These are phyloP conservation scores for Eurytoma californica DNA, from an alignment of 2,888 invertebrate genomes.

Conservation along the genomic window DNA sequence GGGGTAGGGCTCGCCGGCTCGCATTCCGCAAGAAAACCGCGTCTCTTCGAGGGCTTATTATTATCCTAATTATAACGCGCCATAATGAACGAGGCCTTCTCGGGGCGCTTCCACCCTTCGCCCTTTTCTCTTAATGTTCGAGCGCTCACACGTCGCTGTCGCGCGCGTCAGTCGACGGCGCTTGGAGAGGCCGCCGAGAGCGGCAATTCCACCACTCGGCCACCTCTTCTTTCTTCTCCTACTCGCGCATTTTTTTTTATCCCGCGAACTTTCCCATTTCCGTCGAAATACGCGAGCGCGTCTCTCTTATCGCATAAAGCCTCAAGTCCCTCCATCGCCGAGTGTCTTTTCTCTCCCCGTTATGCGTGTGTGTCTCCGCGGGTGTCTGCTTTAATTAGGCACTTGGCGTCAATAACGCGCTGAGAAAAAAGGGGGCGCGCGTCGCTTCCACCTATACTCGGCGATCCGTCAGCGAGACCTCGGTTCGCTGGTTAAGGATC, in stretches of 20 bases:
- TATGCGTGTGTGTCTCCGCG: slow-evolving; percentile 69
- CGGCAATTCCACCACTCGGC: slow-evolving; percentile 73
- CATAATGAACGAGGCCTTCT: slow-evolving; percentile 70
- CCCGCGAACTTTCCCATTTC: slow-evolving; percentile 63
- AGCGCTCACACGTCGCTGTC: slow-evolving; percentile 51
- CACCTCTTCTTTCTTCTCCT: slow-evolving; percentile 69
- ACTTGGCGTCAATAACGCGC: slow-evolving; percentile 66
- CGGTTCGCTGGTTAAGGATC: slow-evolving; percentile 74
- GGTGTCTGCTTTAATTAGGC: slow-evolving; percentile 77
- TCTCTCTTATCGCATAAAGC: slow-evolving; percentile 60
- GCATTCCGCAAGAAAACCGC: slow-evolving; percentile 68
- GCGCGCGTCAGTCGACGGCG: slow-evolving; percentile 58
- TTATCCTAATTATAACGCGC: slow-evolving; percentile 75
- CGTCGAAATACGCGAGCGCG: slow-evolving; percentile 39
- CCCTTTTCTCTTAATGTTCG: slow-evolving; percentile 49
- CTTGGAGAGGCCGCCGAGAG: slow-evolving; percentile 71
- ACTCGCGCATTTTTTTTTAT: slow-evolving; percentile 62
- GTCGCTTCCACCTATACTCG: slow-evolving; percentile 65
- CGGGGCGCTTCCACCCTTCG: slow-evolving; percentile 60
- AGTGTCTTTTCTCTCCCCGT: background rate
- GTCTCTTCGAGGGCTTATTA: slow-evolving; percentile 71
- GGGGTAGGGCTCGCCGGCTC: slow-evolving; percentile 60
- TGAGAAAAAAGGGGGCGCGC: slow-evolving; percentile 17
- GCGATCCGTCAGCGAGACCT: slow-evolving; percentile 68
- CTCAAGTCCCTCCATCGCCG: slow-evolving; percentile 31